Base-by-base conservation (phyloP, 2,113 vertebrate genomes). In the Etia nguti region DNA sequence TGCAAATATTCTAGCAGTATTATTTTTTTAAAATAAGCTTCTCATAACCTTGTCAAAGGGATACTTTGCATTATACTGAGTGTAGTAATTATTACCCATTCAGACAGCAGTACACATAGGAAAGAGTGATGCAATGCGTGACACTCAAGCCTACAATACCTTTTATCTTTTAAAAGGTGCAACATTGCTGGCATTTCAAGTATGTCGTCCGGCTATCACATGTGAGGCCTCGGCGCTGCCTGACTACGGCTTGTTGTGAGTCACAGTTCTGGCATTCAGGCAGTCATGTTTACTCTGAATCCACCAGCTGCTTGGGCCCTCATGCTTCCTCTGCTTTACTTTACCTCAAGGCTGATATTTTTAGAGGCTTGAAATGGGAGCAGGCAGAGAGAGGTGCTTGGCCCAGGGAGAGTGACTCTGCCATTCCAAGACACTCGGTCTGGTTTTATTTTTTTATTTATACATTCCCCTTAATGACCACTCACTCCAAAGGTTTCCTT, bases 321-420 rank as follows among this genome's bases (percentile, higher is more conserved):
- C 52, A 56, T 73, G 62, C 65, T 81, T 83, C 68, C 75, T 81
- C 70, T 83, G 65, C 57, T 55, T 87, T 88, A 70, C 88, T 86
- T 83, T 84, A 87, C 90, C 62, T 91, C 83, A 8, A 77, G 88
- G 36, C 20, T 13, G 93, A 88, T 95, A 95, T 96, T 95, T 94
- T 94, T 95, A 96, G 95, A 88, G 82, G 26, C 29, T 50, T 90
- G 94, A 93, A 94, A 95, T 57, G 68, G 81, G 95, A 94, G 92
- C 91, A 90, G 86, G 79, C 79, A 59, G 65, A 46, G 65, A 46
- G 86, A 81, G 52, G 80, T 50, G 86, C 73, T 54, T 8, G 50
- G 70, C 77, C 87, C 81, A n/a, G 50, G 4, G 60, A 75, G 80
- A 57, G 86, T 80, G 83, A 89, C 68, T 87, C 38, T 88, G 85